Conservation (phyloP, 2,888 invertebrate species). For the Cosmia pyralina region DNA sequence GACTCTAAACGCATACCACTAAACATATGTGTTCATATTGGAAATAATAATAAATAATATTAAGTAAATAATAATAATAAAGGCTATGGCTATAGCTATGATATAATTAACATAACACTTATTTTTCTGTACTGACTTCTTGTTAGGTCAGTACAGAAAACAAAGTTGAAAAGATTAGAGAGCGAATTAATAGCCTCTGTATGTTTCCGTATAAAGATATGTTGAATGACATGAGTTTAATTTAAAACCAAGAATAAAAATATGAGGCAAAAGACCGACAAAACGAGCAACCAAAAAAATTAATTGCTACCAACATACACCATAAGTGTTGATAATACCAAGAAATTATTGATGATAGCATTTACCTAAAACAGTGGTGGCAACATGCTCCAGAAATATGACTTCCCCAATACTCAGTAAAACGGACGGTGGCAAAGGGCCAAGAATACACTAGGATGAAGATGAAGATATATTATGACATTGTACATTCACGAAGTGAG, state of each 20-base stretch:
- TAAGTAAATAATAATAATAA: too few species aligned
- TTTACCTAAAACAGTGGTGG: constrained; percentile 52
- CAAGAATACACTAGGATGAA: constrained; percentile 58
- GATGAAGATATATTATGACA: constrained; percentile 61
- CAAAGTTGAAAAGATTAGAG: neutral
- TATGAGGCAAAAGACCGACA: neutral
- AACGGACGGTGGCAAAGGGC: constrained; percentile 53
- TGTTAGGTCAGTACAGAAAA: neutral
- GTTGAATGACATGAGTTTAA: neutral
- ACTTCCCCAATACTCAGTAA: constrained; percentile 50
- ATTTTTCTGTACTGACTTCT: neutral
- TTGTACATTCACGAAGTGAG: constrained; percentile 49
- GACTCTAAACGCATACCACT: too few species aligned
- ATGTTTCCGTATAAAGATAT: neutral
- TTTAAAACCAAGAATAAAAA: neutral
- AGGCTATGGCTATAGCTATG: too few species aligned
- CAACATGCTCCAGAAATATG: constrained; percentile 58
- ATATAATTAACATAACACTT: too few species aligned
- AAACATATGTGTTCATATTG: too few species aligned
- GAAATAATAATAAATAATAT: too few species aligned
- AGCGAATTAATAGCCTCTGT: neutral
- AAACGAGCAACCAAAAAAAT: neutral
- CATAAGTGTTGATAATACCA: constrained; percentile 6
- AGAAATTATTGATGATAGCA: constrained; percentile 57
- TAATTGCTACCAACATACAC: too few species aligned